Evolutionary conservation across 2,797 vertebrate genomes (phyloP).

Genomic region (Brachyalestes nurse): DNA sequence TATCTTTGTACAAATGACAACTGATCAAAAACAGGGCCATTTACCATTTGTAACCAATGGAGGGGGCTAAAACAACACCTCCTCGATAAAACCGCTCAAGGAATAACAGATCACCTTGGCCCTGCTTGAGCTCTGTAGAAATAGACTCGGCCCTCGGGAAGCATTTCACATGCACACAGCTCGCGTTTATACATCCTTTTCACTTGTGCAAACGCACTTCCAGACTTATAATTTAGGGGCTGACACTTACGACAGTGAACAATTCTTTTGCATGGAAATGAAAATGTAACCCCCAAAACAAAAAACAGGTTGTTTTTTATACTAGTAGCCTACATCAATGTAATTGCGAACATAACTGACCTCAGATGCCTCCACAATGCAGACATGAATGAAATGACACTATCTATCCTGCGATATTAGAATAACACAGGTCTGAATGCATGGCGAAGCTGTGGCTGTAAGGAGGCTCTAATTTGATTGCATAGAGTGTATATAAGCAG

Average conservation of each 20-base stretch:
- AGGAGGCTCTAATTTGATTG: not conserved
- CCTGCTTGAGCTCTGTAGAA: not conserved
- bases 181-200: constrained; percentile 10
- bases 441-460: not conserved
- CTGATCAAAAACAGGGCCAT: constrained; percentile 15
- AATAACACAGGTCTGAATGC: constrained; percentile 55
- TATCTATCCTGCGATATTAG: constrained; percentile 34
- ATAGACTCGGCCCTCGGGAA: not conserved
- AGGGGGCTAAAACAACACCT: constrained; percentile 69
- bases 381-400: constrained; percentile 31
- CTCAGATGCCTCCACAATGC: constrained; percentile 5
- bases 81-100: not conserved
- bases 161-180: constrained; percentile 25
- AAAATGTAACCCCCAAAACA: not conserved
- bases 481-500: not conserved
- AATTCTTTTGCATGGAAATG: constrained; percentile 4
- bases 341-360: constrained; percentile 14
- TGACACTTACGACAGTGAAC: constrained; percentile 1
- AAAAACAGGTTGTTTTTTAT: constrained; percentile 2
- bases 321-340: constrained; percentile 4
- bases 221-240: not conserved
- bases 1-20: constrained; percentile 26
- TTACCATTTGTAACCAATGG: constrained; percentile 60
- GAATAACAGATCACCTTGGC: constrained; percentile 1
- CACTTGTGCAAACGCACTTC: not conserved